A percentile compares a stretch with the other conserved stretches of the same genome.
These are phyloP conservation scores for Malachius bipustulatus DNA, from an alignment of 2,888 invertebrate genomes.

Conservation along the genomic window DNA sequence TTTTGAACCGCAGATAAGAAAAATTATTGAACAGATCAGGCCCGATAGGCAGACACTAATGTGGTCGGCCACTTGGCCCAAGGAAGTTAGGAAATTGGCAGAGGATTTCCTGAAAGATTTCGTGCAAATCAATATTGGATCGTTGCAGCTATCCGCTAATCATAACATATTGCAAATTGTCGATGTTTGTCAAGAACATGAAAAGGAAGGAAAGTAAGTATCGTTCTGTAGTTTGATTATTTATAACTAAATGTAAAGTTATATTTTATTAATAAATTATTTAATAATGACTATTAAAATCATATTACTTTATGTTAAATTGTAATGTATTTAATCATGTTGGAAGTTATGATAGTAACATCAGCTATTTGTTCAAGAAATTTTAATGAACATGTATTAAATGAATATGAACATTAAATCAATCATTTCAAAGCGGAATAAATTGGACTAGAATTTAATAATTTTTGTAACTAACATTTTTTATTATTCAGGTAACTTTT, in stretches of 20 bases:
- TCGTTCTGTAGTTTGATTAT: too few relatives aligned
- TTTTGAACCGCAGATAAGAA: constrained; percentile 87
- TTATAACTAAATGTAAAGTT: neutral
- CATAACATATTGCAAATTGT: constrained; percentile 88
- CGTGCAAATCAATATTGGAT: constrained; percentile 82
- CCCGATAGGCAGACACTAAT: constrained; percentile 90
- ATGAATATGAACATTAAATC: too few relatives aligned
- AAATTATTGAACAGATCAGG: constrained; percentile 80
- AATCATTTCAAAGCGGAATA: too few relatives aligned
- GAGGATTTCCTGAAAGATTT: constrained; percentile 84
- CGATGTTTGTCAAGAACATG: constrained; percentile 70
- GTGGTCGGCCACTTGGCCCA: constrained; percentile 98
- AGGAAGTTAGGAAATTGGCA: constrained; percentile 81
- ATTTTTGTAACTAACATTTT: too few relatives aligned
- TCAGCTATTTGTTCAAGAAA: too few relatives aligned
- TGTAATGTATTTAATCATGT: constrained; percentile 10
- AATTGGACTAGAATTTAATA: too few relatives aligned
- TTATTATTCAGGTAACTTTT: too few relatives aligned
- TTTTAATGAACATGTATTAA: too few relatives aligned
- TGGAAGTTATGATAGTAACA: too few relatives aligned
- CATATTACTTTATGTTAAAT: neutral
- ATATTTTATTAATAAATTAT: too few relatives aligned
- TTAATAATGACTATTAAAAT: neutral
- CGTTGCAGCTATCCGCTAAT: constrained; percentile 73
- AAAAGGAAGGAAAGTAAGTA: constrained; percentile 48